Base-by-base conservation (phyloP, 2,888 invertebrate species). In the Agrotis puta region DNA sequence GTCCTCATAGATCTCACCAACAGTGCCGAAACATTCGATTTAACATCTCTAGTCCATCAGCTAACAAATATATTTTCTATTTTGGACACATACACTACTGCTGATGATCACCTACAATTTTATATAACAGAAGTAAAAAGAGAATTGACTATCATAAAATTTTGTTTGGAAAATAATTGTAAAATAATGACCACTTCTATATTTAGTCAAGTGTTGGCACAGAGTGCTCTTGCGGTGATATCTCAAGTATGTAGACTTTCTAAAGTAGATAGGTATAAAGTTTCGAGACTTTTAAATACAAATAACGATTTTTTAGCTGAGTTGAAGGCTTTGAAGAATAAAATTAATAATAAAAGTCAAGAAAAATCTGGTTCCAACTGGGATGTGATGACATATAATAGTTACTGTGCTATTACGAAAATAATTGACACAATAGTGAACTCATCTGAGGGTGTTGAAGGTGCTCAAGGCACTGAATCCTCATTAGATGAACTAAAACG, bases 131-230 rank as follows among this genome's bases (percentile, higher is more conserved):
- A 96, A 90, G 93, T 96, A 13, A 95, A 96, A 85, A 92, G 96
- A 81, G 96, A 96, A 85, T 81, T 96, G 72, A 94, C 95, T 47
- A 91, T 96, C 33, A 94, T 96, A 47, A 95, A 96, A 70, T 96
- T 96, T 87, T 96, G 96, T 80, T 88, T 95, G 61, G 95, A 95
- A 84, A 96, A 96, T 74, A 94, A 95, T 81, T 95, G 94, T 81
- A 96, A 95, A 88, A 94, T 96, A 65, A 92, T 95, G 92, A 94
- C 94, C n/a, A 95, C 96, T 56, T 94, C 94, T 51, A 93, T 96
- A 87, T 95, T 95, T 76, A 94, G 91, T 82, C 95, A 96, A 87
- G 91, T 95, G 20, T 84, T 95, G 79, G 88, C 92, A 66, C 94
- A 95, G 82, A 96, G 96, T 87, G 95, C 96, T 76, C 85, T 96